Evolutionary conservation across 2,113 vertebrate genomes (phyloP).

Genomic region (Pollachius pollachius): DNA sequence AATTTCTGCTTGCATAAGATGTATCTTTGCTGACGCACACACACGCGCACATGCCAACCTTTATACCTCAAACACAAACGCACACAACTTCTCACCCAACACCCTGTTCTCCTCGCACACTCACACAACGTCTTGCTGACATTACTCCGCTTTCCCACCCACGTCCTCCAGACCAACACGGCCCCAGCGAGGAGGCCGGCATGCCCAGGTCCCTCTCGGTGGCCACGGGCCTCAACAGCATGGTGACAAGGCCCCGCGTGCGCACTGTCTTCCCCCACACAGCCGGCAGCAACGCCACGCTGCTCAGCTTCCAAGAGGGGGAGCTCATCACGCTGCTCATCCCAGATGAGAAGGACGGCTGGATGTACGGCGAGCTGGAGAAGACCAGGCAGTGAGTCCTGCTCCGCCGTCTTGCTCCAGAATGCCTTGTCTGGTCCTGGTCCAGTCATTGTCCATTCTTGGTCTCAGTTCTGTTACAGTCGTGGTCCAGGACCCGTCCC

Average conservation of each 20-base stretch:
- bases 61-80: too few relatives aligned
- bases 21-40: too few relatives aligned
- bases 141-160: neutral
- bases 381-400: constrained; percentile 80
- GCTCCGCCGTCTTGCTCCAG: neutral
- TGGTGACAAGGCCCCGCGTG: constrained; percentile 85
- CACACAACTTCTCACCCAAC: too few relatives aligned
- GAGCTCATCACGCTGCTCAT: constrained; percentile 87
- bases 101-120: too few relatives aligned
- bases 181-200: constrained; percentile 68
- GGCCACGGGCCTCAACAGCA: constrained; percentile 86
- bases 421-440: neutral
- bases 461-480: too few relatives aligned
- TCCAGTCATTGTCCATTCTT: too few relatives aligned
- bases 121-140: too few relatives aligned
- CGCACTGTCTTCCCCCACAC: constrained; percentile 93
- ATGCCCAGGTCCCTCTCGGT: constrained; percentile 86
- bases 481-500: too few relatives aligned
- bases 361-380: constrained; percentile 94
- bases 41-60: too few relatives aligned
- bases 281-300: constrained; percentile 79
- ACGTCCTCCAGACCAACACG: constrained; percentile 37
- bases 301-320: constrained; percentile 91
- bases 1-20: too few relatives aligned
- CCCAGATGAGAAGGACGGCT: constrained; percentile 91